Percentiles rank a stretch among this genome's conserved stretches.
Evolutionary conservation across 2,113 vertebrate species (phyloP).

Genomic region (Oostethus manadensis): DNA sequence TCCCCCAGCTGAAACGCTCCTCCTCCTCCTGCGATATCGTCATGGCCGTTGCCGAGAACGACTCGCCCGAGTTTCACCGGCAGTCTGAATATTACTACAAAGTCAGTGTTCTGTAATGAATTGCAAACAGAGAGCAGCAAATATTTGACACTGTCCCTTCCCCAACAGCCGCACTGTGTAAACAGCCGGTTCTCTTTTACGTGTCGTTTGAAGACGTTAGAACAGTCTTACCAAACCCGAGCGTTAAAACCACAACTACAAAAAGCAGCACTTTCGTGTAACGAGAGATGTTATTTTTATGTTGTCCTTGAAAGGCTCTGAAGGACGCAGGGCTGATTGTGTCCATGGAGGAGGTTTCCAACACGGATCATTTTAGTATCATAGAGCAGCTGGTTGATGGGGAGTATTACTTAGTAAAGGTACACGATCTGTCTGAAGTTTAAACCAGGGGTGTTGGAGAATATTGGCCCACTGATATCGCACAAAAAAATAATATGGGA

Average conservation of each 20-base stretch:
- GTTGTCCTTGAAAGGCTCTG: conserved; percentile 53
- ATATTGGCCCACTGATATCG: too few species aligned
- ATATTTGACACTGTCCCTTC: background rate
- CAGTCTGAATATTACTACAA: conserved; percentile 82
- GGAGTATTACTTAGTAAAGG: conserved; percentile 71
- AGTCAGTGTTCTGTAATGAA: conserved; percentile 58
- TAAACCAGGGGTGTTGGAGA: too few species aligned
- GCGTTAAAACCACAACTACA: too few species aligned
- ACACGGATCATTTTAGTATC: conserved; percentile 74
- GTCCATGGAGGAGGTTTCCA: conserved; percentile 63
- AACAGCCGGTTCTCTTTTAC: too few species aligned
- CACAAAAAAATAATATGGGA: too few species aligned
- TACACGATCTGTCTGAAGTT: conserved; percentile 17
- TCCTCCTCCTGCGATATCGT: conserved; percentile 65
- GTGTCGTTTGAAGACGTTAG: too few species aligned
- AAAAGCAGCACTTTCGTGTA: background rate
- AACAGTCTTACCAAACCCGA: too few species aligned
- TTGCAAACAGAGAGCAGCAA: background rate
- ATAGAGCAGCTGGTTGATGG: conserved; percentile 68
- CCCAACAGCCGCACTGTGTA: too few species aligned
- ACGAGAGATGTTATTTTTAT: background rate
- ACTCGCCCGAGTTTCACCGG: conserved; percentile 82
- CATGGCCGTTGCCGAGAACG: conserved; percentile 79
- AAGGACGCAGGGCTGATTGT: conserved; percentile 59
- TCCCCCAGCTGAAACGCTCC: conserved; percentile 49